phyloP scores from a whole-genome alignment of 2,113 vertebrate species.

The Blennius ocellaris region DNA sequence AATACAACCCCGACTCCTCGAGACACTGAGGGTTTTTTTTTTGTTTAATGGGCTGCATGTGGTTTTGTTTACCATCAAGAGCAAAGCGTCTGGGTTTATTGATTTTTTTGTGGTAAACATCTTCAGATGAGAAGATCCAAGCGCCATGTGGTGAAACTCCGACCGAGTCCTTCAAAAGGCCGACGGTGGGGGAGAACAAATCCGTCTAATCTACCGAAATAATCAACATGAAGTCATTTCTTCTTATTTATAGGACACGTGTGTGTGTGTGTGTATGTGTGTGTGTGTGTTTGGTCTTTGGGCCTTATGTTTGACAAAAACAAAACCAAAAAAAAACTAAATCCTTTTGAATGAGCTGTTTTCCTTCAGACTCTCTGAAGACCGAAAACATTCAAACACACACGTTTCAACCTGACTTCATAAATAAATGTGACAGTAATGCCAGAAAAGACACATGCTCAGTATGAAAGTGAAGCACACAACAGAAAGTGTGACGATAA shows the following conservation, averaged over 20 bases:
- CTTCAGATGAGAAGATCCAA: neutral
- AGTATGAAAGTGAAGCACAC: neutral
- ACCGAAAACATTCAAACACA: neutral
- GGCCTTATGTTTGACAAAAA: too few species aligned
- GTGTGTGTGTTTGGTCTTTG: too few species aligned
- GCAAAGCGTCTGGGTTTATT: neutral
- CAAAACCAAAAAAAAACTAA: too few species aligned
- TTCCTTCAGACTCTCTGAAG: neutral
- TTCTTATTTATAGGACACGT: neutral
- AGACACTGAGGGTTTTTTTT: neutral
- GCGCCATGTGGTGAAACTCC: neutral
- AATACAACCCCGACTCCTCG: neutral
- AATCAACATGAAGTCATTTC: constrained; percentile 13
- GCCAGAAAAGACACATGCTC: neutral
- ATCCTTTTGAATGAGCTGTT: too few species aligned
- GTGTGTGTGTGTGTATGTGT: too few species aligned
- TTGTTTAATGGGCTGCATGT: too few species aligned
- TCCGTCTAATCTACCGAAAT: neutral
- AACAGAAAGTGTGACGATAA: neutral
- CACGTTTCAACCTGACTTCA: neutral
- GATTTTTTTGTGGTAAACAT: neutral
- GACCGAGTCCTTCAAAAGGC: neutral
- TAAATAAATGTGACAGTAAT: neutral
- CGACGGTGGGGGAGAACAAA: constrained; percentile 4
- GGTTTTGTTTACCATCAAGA: neutral